A percentile compares a stretch with the other conserved stretches of the same genome.
These are phyloP conservation scores for Thinocorus orbignyianus DNA, from an alignment of 2,113 vertebrate genomes.

Conservation along the genomic window DNA sequence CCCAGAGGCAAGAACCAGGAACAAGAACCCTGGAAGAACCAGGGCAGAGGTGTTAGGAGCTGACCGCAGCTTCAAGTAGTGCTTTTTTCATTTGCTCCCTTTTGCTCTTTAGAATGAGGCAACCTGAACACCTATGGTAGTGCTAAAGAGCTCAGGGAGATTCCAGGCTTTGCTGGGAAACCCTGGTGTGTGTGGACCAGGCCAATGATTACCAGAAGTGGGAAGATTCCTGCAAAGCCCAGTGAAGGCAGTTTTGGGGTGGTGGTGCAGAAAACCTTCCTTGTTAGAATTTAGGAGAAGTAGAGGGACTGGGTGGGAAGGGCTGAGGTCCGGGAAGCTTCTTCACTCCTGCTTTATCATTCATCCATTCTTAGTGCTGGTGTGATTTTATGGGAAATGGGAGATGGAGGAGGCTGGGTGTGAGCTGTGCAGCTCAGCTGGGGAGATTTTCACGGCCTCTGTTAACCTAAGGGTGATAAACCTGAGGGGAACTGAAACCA, in stretches of 20 bases:
- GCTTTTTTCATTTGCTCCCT: background rate
- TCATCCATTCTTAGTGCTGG: background rate
- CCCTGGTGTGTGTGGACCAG: background rate
- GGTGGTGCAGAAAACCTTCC: background rate
- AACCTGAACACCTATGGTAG: background rate
- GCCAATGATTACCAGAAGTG: background rate
- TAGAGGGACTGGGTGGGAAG: background rate
- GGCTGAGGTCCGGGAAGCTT: background rate
- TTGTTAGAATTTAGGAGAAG: background rate
- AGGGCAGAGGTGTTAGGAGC: background rate
- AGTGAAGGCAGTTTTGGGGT: background rate
- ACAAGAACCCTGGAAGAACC: no score
- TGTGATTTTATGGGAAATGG: background rate
- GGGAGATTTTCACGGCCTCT: background rate
- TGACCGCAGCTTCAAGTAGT: background rate
- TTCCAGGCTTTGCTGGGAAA: slow-evolving; percentile 12
- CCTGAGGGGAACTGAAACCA: background rate
- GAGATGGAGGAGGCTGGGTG: background rate
- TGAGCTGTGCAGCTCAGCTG: background rate
- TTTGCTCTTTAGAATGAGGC: background rate
- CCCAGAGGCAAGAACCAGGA: slow-evolving; percentile 1
- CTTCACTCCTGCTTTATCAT: background rate
- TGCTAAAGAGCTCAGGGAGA: background rate
- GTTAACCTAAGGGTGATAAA: background rate
- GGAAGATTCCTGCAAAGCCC: background rate